phyloP scores from a whole-genome alignment of 2,113 vertebrate species.

The Prolemur simus region DNA sequence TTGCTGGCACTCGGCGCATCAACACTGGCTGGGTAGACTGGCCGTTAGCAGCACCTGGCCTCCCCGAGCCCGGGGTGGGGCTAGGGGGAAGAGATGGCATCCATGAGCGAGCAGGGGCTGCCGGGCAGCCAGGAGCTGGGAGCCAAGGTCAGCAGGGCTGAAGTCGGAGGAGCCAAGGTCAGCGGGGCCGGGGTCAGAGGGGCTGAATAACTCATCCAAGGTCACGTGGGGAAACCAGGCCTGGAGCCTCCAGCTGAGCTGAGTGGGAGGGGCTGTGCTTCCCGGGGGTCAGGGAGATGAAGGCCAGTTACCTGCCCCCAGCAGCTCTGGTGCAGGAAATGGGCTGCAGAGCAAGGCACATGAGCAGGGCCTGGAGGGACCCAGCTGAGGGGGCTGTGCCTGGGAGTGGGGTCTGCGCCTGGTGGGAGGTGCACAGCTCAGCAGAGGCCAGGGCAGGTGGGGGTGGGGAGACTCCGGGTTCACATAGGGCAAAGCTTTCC shows the following conservation, averaged over 20 bases:
- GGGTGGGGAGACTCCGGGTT: no score
- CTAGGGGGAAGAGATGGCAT: background rate
- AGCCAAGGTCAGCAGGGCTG: background rate
- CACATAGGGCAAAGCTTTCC: background rate
- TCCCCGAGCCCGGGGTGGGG: background rate
- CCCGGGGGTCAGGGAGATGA: background rate
- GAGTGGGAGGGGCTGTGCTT: background rate
- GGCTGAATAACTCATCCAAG: no score
- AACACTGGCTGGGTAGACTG: background rate
- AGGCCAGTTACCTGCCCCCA: background rate
- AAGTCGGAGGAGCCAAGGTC: background rate
- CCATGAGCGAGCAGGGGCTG: accelerated
- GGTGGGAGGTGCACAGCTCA: background rate
- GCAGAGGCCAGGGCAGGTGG: background rate
- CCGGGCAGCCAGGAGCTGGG: background rate
- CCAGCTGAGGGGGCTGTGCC: background rate
- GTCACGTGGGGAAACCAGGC: background rate
- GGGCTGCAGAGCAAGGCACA: background rate
- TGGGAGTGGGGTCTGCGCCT: accelerated
- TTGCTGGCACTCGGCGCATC: background rate
- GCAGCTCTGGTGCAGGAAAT: background rate
- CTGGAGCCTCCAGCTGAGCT: background rate
- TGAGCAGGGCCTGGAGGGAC: no score
- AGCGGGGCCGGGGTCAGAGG: no score
- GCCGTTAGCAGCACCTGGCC: background rate